phyloP scores from a whole-genome alignment of 2,888 invertebrate genomes.

The Tenthredo distinguenda region DNA sequence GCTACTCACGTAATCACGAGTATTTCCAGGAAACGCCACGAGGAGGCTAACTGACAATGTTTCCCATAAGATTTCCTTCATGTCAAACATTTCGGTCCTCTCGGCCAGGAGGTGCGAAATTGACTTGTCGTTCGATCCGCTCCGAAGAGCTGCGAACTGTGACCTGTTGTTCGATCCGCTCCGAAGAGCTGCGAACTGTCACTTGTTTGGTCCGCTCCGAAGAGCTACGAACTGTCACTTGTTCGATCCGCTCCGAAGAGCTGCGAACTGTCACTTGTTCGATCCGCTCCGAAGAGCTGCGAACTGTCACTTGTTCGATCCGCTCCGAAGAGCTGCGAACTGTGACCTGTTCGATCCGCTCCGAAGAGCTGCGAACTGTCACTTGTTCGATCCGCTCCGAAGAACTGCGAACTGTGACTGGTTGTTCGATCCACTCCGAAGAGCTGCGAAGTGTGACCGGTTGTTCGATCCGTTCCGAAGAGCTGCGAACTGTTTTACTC shows the following conservation, averaged over 20 bases:
- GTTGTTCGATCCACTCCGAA: not conserved
- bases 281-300: too few relatives aligned
- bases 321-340: too few relatives aligned
- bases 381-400: too few relatives aligned
- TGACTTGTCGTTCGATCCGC: conserved; percentile 15
- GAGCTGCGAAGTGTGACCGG: conserved; percentile 4
- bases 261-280: too few relatives aligned
- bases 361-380: too few relatives aligned
- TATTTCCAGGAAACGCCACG: conserved; percentile 27
- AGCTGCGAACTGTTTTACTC: not conserved
- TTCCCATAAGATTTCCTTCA: not conserved
- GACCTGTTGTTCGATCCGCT: not conserved
- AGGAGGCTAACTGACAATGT: conserved; percentile 39
- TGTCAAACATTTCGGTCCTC: conserved; percentile 7
- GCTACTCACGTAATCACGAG: conserved; percentile 32
- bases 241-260: too few relatives aligned
- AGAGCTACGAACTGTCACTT: too few relatives aligned
- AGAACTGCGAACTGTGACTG: too few relatives aligned
- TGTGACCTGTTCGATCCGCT: too few relatives aligned
- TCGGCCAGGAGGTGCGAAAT: not conserved
- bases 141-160: conserved; percentile 16
- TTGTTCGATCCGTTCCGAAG: conserved; percentile 5
- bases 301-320: too few relatives aligned
- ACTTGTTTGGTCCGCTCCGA: too few relatives aligned
- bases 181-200: not conserved